A percentile compares a stretch with the other conserved stretches of the same genome.
phyloP scores from a whole-genome alignment of 2,797 vertebrate genomes.

The Ara ararauna region DNA sequence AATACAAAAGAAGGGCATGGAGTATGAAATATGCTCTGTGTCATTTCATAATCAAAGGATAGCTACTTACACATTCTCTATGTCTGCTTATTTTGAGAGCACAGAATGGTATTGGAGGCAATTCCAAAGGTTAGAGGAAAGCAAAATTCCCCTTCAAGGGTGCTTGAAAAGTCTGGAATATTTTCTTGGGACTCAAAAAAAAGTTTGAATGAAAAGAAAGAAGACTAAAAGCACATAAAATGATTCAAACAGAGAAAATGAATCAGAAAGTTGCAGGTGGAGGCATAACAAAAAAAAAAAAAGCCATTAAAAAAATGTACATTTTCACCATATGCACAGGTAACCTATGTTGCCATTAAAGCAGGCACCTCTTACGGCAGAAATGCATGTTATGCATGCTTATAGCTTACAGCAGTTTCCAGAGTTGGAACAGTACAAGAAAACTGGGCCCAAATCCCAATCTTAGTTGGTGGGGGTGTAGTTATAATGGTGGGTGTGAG shows the following conservation, averaged over 20 bases:
- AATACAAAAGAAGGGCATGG: neutral
- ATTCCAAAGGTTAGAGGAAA: neutral
- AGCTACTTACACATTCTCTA: neutral
- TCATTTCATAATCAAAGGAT: neutral
- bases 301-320: neutral
- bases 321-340: neutral
- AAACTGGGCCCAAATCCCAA: neutral
- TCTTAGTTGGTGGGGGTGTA: neutral
- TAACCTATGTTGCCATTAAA: neutral
- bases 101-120: neutral
- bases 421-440: neutral
- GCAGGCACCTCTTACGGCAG: neutral
- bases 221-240: neutral
- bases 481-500: neutral
- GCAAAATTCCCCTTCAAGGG: neutral
- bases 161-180: neutral
- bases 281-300: neutral
- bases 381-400: neutral
- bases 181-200: neutral
- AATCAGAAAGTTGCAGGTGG: neutral
- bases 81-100: neutral
- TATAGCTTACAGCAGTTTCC: neutral
- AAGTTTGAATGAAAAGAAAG: neutral
- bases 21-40: neutral
- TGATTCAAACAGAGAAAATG: neutral